Evolutionary conservation across 2,888 invertebrate species (phyloP), one percentile per base, ranked within the genome.

Genomic region (Prostheceraeus crozeri): DNA sequence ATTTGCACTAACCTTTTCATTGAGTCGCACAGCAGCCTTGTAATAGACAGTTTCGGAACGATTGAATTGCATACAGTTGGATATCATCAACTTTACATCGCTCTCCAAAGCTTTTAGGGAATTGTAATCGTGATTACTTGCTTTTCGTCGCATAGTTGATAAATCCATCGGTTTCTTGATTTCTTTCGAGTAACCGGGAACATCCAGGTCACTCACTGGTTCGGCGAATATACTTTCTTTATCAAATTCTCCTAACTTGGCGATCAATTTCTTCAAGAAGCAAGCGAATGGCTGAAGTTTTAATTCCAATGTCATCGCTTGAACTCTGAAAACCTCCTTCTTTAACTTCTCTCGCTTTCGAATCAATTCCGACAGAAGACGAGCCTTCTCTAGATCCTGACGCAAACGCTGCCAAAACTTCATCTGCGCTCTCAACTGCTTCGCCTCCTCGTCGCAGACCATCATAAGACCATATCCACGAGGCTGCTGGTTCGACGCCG

Each of bases 311-410:
- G 48, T 30, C 48, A 48, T 48, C 27, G 48, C 48, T 25, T 48
- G 28, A 30, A 48, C 27, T 4, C 59, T n/a, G 33, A 64, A 60
- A 33, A 62, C 81, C 71, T 90, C 89, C 57, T 88, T 83, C 77
- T 98, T 98, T 14, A 89, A 80, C 69, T 90, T 90, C 77, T 98
- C 96, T 35, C 96, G 82, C 73, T 96, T 96, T 57, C 94, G 83
- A 1, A 96, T 89, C 65, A 94, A 76, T 76, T 96, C 96, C 72
- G 93, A 91, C 0, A 96, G 81, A 30, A 96, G 80, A 63, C 88
- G 82, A 0, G 90, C 91, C 61, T 90, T 82, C 74, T 98, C 96
- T 65, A 96, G 79, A 74, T 94, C 91, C 71, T 93, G 91, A 0
- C 94, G 82, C 67, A 96, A 80, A 68, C 88, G 84, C 74, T 90